phyloP scores from a whole-genome alignment of 2,797 vertebrate species.

The Cottoperca gobio region DNA sequence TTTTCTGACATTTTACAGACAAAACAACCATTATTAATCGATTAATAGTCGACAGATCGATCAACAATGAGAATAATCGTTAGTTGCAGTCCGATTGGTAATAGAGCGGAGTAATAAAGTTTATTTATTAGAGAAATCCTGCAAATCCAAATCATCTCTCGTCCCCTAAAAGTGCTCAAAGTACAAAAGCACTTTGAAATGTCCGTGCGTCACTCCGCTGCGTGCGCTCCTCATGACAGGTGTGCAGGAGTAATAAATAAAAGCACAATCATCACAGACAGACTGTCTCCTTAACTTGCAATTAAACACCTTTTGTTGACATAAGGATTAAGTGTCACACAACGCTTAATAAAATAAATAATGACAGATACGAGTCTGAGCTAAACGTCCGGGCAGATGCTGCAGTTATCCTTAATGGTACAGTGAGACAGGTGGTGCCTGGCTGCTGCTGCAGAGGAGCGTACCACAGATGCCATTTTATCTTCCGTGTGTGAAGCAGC shows the following conservation, averaged over 20 bases:
- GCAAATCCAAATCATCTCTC: background rate
- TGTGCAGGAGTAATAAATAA: too few species aligned
- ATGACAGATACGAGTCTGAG: conserved; percentile 2
- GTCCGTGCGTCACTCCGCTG: too few species aligned
- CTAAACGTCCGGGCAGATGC: conserved; percentile 22
- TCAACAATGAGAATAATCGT: too few species aligned
- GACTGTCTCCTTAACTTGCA: conserved; percentile 5
- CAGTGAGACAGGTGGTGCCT: conserved; percentile 33
- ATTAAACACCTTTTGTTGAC: conserved; percentile 14
- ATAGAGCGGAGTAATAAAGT: too few species aligned
- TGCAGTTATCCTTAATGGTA: conserved; percentile 20
- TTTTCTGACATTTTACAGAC: too few species aligned
- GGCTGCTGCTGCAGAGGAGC: conserved; percentile 1
- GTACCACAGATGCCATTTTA: conserved; percentile 39
- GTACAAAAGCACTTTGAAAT: too few species aligned
- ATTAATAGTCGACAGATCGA: too few species aligned
- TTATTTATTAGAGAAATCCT: background rate
- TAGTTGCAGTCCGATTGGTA: too few species aligned
- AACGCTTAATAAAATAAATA: conserved; percentile 13
- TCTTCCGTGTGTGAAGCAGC: conserved; percentile 37
- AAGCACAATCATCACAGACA: background rate
- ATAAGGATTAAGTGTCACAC: conserved; percentile 2
- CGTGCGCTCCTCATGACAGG: too few species aligned
- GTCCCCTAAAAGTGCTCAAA: background rate
- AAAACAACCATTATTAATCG: too few species aligned